Percentiles rank a stretch among this genome's conserved stretches.
Evolutionary conservation across 2,888 invertebrate genomes (phyloP).

Genomic region (Yponomeuta sedellus): DNA sequence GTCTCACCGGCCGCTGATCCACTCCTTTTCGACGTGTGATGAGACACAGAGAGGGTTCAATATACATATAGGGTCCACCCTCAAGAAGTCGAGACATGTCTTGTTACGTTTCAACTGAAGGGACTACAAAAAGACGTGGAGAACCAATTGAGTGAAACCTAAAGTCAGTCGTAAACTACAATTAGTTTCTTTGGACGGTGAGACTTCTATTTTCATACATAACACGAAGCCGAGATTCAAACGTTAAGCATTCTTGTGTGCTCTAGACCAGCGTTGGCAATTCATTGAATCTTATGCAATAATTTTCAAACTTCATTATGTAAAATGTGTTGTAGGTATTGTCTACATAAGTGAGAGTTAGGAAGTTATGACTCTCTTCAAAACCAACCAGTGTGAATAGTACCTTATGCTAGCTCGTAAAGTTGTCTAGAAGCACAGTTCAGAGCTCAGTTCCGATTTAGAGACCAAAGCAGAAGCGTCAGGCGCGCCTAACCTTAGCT

Average conservation of each 20-base stretch:
- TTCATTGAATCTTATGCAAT: not conserved
- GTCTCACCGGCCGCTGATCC: not conserved
- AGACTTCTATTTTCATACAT: not conserved
- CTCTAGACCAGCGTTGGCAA: not conserved
- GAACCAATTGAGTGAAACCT: too few species aligned
- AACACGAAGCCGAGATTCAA: not conserved
- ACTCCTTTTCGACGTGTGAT: too few species aligned
- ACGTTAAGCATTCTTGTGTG: not conserved
- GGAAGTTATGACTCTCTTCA: too few species aligned
- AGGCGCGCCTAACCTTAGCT: conserved; percentile 5
- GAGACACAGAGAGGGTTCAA: too few species aligned
- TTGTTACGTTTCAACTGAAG: too few species aligned
- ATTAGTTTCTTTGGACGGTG: not conserved
- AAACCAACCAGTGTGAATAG: not conserved
- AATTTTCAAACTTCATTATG: too few species aligned
- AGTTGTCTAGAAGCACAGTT: not conserved
- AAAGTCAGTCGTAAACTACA: too few species aligned
- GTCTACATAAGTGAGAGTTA: too few species aligned
- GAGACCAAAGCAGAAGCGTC: conserved; percentile 6
- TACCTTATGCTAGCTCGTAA: not conserved
- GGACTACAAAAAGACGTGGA: too few species aligned
- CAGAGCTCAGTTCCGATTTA: conserved; percentile 10
- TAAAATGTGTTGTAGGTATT: too few species aligned
- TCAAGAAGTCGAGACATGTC: too few species aligned
- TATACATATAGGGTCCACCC: too few species aligned